Evolutionary conservation across 2,888 invertebrate genomes (phyloP), one percentile per base, ranked within the genome.

Genomic region (Lutraria lutraria): DNA sequence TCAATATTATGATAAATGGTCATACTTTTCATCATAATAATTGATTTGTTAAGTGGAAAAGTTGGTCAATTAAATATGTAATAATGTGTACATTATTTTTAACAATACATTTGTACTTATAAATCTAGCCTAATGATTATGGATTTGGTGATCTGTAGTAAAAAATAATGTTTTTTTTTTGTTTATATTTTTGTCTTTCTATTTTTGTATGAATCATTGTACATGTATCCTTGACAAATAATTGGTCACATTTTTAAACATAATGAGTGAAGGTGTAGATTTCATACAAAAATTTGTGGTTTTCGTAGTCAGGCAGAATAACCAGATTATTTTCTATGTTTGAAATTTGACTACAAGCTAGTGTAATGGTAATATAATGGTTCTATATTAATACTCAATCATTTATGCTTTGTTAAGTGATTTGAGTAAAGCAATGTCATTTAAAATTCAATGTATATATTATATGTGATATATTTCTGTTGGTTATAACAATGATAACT

Each of bases 241-340:
- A 79, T 76, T 85, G 31, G 76, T 34, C 76, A 54, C 53, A 85
- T 52, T 85, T 79, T 79, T 4, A 15, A 1, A 29, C 54, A 54
- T n/a, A 76, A 54, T 79, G 21, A 85, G 19, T 85, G 76, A 56
- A 85, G 85, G 85, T 85, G 85, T 85, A 31, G 29, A 79, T 85
- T 84, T 25, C 68, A 15, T 21, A 29, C 29, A 21, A 3, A 63
- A 84, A 25, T 79, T 85, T 85, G 76, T 85, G 76, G 85, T 85
- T 85, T 68, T 83, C 79, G 76, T 31, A 56, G 19, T 81, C 60
- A 53, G 29, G 54, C 56, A 56, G 43, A 76, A 83, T 68, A 34
- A 87, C 68, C 52, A 56, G 81, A 68, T 54, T 83, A 68, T 19
- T n/a, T 79, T 79, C 34, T 79, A n/a, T 8, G 25, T 25, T 68